A percentile compares a stretch with the other conserved stretches of the same genome.
phyloP scores from a whole-genome alignment of 1,140 invertebrate species.

The Colletes gigas region DNA sequence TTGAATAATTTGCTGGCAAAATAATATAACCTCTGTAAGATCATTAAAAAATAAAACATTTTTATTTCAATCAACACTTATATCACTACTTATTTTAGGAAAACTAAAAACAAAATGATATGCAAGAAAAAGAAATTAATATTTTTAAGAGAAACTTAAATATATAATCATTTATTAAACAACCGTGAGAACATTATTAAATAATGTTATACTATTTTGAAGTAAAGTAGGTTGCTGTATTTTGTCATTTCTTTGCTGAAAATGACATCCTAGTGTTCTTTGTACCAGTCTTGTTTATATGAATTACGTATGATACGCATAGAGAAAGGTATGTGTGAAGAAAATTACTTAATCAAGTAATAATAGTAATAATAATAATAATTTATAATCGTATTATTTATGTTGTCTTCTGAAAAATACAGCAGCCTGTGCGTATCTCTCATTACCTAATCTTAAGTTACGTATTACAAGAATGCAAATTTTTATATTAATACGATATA shows the following conservation, averaged over 20 bases:
- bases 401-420: conserved; percentile 60
- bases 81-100: conserved; percentile 15
- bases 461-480: conserved; percentile 46
- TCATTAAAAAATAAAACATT: conserved; percentile 21
- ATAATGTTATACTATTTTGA: conserved; percentile 21
- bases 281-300: conserved; percentile 20
- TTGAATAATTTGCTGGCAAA: conserved; percentile 10
- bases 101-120: conserved; percentile 31
- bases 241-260: conserved; percentile 4
- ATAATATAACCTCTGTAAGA: conserved; percentile 18
- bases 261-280: conserved; percentile 34
- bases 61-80: conserved; percentile 1
- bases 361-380: background rate
- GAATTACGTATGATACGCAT: background rate
- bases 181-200: conserved; percentile 39
- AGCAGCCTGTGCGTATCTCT: conserved; percentile 58
- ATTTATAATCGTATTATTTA: conserved; percentile 22
- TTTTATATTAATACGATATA: conserved; percentile 39
- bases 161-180: conserved; percentile 19
- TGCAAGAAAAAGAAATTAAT: conserved; percentile 47
- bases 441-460: conserved; percentile 54
- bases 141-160: conserved; percentile 59
- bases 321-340: conserved; percentile 8
- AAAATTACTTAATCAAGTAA: conserved; percentile 23
- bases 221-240: conserved; percentile 36